These are phyloP conservation scores for Petrolisthes manimaculis DNA, from an alignment of 2,888 invertebrate genomes.

Conservation along the genomic window DNA sequence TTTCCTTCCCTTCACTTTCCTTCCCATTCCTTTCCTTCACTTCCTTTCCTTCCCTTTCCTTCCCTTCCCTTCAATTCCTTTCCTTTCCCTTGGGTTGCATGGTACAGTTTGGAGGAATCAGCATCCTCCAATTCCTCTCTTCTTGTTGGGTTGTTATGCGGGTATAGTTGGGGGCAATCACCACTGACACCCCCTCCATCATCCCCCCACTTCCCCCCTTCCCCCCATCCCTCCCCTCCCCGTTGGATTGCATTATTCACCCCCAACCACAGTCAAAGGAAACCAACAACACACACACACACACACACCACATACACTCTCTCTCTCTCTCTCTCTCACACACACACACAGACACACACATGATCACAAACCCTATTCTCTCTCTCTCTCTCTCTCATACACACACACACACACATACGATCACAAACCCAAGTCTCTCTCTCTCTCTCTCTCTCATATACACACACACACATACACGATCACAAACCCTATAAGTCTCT, in stretches of 20 bases:
- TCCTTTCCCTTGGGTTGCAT: not conserved
- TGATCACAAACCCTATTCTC: not conserved
- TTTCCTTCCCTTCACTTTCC: too few species aligned
- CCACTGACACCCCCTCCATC: not conserved
- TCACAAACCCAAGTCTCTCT: too few species aligned
- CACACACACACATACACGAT: too few species aligned
- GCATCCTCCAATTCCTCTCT: too few species aligned
- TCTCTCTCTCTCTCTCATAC: not conserved
- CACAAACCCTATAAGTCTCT: too few species aligned
- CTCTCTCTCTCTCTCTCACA: not conserved
- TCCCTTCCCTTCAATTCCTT: not conserved
- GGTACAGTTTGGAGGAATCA: too few species aligned
- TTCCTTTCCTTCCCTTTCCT: not conserved
- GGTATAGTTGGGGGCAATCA: not conserved
- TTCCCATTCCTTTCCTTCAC: not conserved
- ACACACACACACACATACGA: too few species aligned
- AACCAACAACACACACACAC: conserved; percentile 30
- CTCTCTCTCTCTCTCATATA: too few species aligned
- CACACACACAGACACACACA: not conserved
- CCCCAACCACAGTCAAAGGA: conserved; percentile 10
- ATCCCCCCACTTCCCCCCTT: not conserved
- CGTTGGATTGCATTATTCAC: conserved; percentile 20
- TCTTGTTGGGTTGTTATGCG: not conserved
- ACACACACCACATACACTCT: not conserved
- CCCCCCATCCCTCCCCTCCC: not conserved